Evolutionary conservation across 53 echinoderm and acorn worm species (phyloP), one percentile per base, ranked within the genome.

Genomic region (Apostichopus leukothele): DNA sequence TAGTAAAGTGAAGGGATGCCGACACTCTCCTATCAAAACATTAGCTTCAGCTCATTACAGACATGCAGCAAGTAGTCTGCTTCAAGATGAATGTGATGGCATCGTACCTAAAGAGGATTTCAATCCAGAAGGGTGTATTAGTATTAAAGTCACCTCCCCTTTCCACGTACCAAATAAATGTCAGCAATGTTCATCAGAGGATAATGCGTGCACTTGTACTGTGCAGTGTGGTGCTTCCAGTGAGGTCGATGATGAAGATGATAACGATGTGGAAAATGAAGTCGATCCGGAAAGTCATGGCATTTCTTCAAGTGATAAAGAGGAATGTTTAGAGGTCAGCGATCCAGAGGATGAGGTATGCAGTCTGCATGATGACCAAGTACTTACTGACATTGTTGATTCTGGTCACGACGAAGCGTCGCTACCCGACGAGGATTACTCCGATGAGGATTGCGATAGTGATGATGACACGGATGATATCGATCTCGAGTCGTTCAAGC

Each of bases 401-500:
- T 63, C 63, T 4, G 63, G 10, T 11, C 16, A 4, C 63, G 63
- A 63, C 14, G 60, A 59, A 9, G 84, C 63, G 60, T 10, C 10
- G 55, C 21, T 84, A 5, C 21, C 66, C 4, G 84, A 66, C 55
- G 4, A 84, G 18, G 84, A 84, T 84, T 52, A 84, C 18, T 21
- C 63, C 23, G 84, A 63, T 75, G 75, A n/a, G 10, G 75, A 75
- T 10, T 25, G 4, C 20, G 23, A 22, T 10, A 39, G 39, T 20
- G 75, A 19, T 0, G 75, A 75, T 75, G 75, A 25, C 19, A 19
- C 14, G 22, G 84, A 84, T 5, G 67, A 66, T 9, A 60, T 84
- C 60, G 84, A 84, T 84, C 22, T 63, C 19, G 84, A 19, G 26
- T 63, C 59, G 9, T 84, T 84, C 26, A 84, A 84, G 66, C 9